Conservation (phyloP, 2,797 vertebrate species). For the Cetoscarus ocellatus region DNA sequence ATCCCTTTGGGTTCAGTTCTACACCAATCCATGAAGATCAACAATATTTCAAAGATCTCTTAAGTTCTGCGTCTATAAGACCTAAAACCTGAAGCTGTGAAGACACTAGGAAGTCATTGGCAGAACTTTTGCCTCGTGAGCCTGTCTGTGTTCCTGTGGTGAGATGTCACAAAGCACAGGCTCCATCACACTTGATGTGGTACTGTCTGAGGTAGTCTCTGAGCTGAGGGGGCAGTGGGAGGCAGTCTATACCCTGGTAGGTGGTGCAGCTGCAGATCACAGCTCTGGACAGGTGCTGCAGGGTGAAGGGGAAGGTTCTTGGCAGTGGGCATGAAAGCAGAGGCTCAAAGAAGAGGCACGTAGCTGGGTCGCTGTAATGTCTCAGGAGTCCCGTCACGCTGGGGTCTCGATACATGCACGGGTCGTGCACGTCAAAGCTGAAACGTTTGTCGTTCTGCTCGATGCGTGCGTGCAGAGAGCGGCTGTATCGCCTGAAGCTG, state of each 20-base stretch:
- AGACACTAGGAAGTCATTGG: neutral
- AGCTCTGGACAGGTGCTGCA: constrained; percentile 94
- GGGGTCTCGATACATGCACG: constrained; percentile 95
- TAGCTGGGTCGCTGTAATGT: constrained; percentile 95
- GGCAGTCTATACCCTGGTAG: constrained; percentile 90
- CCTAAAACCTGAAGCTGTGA: no score
- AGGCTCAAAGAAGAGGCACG: constrained; percentile 98
- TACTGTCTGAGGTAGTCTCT: constrained; percentile 95
- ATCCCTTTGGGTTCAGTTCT: no score
- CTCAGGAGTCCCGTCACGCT: constrained; percentile 94
- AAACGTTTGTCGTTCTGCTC: constrained; percentile 97
- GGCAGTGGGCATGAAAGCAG: constrained; percentile 93
- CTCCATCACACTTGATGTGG: constrained; percentile 93
- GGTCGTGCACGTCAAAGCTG: constrained; percentile 96
- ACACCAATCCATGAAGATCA: no score
- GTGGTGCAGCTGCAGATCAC: constrained; percentile 94
- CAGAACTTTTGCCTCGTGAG: neutral
- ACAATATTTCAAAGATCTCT: neutral
- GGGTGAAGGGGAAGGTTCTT: constrained; percentile 94
- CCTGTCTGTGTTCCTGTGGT: neutral
- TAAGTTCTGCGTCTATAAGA: no score
- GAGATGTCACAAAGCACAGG: constrained; percentile 71
- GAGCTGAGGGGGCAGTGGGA: constrained; percentile 91
- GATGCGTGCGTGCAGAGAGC: constrained; percentile 95
- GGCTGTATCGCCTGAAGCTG: constrained; percentile 96